Evolutionary conservation across 2,797 vertebrate genomes (phyloP).

Genomic region (Loriculus beryllinus): DNA sequence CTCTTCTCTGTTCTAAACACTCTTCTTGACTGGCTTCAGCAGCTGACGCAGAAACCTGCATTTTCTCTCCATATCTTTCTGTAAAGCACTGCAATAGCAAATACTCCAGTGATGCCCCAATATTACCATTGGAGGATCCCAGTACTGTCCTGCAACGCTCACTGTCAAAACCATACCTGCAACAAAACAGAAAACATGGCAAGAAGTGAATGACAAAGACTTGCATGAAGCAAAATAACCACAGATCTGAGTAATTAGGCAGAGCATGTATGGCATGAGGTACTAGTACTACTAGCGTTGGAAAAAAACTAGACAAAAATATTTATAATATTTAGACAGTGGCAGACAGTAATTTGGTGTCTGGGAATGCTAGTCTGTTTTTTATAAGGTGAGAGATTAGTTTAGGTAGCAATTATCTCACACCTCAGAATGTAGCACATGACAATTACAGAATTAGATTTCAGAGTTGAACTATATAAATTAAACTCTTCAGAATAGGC

Average conservation of each 20-base stretch:
- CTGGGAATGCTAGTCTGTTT: neutral
- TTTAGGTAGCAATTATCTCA: neutral
- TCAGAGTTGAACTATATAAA: neutral
- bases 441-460: neutral
- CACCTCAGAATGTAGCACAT: neutral
- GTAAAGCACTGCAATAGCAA: slow-evolving; percentile 87
- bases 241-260: neutral
- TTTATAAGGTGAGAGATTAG: neutral
- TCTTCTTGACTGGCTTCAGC: slow-evolving; percentile 76
- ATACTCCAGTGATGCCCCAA: slow-evolving; percentile 87
- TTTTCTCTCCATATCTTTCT: slow-evolving; percentile 81
- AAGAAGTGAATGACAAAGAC: neutral
- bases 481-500: neutral
- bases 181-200: neutral
- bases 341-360: neutral
- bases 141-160: slow-evolving; percentile 84
- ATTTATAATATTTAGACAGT: neutral
- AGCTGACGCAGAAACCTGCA: slow-evolving; percentile 69
- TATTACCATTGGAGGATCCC: slow-evolving; percentile 83
- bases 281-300: neutral
- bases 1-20: slow-evolving; percentile 86
- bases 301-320: neutral
- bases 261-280: neutral
- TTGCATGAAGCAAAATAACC: neutral
- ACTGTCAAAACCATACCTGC: slow-evolving; percentile 90